Evolutionary conservation across 1,140 invertebrate genomes (phyloP).

Genomic region (Sweltsa coloradensis): DNA sequence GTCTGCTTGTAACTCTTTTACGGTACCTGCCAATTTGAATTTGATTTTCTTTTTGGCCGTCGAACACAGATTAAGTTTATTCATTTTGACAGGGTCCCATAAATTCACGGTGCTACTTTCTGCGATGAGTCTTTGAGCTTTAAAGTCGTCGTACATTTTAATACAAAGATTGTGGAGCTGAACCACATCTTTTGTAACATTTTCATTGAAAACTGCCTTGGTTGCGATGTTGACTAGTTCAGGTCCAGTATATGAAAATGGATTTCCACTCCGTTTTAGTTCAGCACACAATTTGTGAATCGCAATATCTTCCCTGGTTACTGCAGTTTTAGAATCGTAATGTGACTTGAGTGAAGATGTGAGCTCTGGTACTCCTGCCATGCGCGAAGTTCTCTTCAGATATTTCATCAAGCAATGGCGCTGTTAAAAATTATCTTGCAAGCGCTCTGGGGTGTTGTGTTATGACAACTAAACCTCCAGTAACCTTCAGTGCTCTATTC

Average conservation of each 20-base stretch:
- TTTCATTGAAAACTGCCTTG: neutral
- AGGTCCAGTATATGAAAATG: neutral
- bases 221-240: slow-evolving; percentile 4
- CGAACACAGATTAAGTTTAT: neutral
- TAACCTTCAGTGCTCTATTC: too few relatives aligned
- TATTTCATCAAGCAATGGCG: neutral
- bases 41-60: neutral
- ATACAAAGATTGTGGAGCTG: neutral
- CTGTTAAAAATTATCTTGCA: slow-evolving; percentile 2
- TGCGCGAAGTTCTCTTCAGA: neutral
- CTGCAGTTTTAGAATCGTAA: neutral
- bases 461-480: too few relatives aligned
- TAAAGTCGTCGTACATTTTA: slow-evolving; percentile 4
- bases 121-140: neutral
- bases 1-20: neutral
- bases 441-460: slow-evolving; percentile 2
- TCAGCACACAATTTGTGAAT: neutral
- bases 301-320: neutral
- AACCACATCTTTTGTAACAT: neutral
- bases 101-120: neutral
- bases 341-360: neutral
- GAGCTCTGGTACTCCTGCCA: neutral
- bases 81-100: neutral
- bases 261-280: neutral
- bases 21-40: neutral